Evolutionary conservation across 2,888 invertebrate genomes (phyloP).

Genomic region (Netelia fuscicornis): DNA sequence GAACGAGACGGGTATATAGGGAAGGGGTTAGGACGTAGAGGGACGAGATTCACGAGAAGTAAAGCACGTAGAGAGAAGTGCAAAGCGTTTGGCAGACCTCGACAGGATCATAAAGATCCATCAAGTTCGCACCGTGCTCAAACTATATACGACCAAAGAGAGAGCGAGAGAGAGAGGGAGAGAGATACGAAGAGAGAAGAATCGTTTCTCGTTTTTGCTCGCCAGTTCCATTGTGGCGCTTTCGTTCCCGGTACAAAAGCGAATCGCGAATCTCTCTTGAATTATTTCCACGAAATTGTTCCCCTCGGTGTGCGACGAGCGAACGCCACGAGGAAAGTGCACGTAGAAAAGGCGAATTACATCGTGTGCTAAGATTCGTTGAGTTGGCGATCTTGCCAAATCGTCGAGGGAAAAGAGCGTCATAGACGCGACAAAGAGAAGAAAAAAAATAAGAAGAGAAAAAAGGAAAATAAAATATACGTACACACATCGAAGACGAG

Average conservation of each 20-base stretch:
- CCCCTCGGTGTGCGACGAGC: neutral
- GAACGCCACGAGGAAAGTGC: neutral
- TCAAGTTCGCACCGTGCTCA: constrained; percentile 70
- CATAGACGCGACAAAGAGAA: constrained; percentile 19
- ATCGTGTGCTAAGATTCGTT: neutral
- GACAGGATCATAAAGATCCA: constrained; percentile 71
- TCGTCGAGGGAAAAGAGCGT: constrained; percentile 49
- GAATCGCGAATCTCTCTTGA: constrained; percentile 35
- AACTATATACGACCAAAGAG: constrained; percentile 23
- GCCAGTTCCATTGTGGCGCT: constrained; percentile 54
- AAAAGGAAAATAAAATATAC: too few species aligned
- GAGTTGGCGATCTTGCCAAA: constrained; percentile 54
- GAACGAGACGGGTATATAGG: constrained; percentile 31
- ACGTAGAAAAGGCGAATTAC: constrained; percentile 4
- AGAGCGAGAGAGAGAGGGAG: constrained; percentile 34
- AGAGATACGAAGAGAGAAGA: constrained; percentile 24
- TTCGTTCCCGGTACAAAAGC: constrained; percentile 3
- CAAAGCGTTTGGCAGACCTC: constrained; percentile 69
- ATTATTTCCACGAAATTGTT: constrained; percentile 42
- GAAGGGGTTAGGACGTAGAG: neutral
- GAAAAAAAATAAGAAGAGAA: neutral
- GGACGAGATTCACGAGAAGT: constrained; percentile 18
- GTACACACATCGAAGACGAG: neutral
- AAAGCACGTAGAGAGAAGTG: constrained; percentile 39
- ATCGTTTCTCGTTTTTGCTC: constrained; percentile 44